These are phyloP conservation scores for Saxicola maurus DNA, from an alignment of 2,797 vertebrate species.

Conservation along the genomic window DNA sequence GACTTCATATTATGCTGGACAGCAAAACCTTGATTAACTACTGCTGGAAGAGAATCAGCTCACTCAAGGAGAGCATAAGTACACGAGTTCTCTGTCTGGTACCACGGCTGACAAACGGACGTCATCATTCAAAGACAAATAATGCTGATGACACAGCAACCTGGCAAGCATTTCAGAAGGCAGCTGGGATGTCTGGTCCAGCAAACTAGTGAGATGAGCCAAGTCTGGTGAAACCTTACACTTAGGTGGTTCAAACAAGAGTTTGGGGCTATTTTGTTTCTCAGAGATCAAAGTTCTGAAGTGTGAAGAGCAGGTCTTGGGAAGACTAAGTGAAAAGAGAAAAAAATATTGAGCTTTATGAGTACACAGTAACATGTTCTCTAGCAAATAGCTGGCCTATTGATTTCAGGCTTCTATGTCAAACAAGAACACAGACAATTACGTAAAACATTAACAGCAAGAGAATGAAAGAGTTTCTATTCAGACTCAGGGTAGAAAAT, in stretches of 20 bases:
- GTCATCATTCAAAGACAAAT: slow-evolving; percentile 40
- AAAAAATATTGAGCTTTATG: background rate
- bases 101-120: background rate
- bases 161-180: background rate
- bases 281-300: background rate
- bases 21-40: background rate
- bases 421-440: slow-evolving; percentile 28
- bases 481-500: background rate
- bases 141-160: background rate
- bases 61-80: background rate
- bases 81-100: background rate
- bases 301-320: background rate
- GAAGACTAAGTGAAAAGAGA: background rate
- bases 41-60: background rate
- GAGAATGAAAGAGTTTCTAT: background rate
- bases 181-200: background rate
- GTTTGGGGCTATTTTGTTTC: background rate
- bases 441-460: slow-evolving; percentile 35
- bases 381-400: background rate
- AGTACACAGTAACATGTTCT: slow-evolving; percentile 1
- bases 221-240: background rate
- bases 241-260: background rate
- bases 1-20: background rate
- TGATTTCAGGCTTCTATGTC: slow-evolving; percentile 46
- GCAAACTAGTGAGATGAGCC: background rate